Percentiles rank a stretch among this genome's conserved stretches.
These are phyloP conservation scores for Diabrotica balteata DNA, from an alignment of 2,888 invertebrate genomes.

Conservation along the genomic window DNA sequence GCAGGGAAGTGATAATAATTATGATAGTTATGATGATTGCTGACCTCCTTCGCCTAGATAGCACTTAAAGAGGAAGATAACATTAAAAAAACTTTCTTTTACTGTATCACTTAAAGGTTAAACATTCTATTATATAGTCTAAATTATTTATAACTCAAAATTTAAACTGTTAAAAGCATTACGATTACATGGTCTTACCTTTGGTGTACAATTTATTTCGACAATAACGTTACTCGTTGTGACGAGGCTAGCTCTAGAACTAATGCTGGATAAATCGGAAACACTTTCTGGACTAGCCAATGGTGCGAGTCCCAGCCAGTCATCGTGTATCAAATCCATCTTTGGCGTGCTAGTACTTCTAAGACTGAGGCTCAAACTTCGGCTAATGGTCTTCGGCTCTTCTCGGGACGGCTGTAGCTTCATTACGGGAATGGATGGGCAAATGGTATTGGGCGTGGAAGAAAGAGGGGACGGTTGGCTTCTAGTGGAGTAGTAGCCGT, in stretches of 20 bases:
- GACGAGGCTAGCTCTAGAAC: constrained; percentile 71
- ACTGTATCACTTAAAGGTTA: no score
- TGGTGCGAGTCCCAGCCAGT: constrained; percentile 76
- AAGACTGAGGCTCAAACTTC: constrained; percentile 47
- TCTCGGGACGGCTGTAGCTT: constrained; percentile 48
- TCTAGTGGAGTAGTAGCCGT: constrained; percentile 55
- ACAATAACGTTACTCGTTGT: constrained; percentile 58
- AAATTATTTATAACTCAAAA: no score
- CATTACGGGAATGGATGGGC: constrained; percentile 36
- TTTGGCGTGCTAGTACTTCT: constrained; percentile 48
- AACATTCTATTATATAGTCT: no score
- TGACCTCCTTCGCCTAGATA: no score
- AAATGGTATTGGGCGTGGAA: constrained; percentile 8
- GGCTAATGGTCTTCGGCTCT: constrained; percentile 25
- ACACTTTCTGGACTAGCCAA: constrained; percentile 83
- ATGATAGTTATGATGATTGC: no score
- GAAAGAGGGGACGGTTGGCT: constrained; percentile 52
- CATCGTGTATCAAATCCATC: constrained; percentile 67
- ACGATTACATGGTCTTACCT: constrained; percentile 31
- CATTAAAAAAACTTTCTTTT: no score
- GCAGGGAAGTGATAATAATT: no score
- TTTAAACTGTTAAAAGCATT: no score
- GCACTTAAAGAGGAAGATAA: no score
- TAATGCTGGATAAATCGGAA: constrained; percentile 81
- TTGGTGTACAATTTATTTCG: constrained; percentile 44